Evolutionary conservation across 64 coral and sea anemone species (phyloP), one percentile per base, ranked within the genome.

Genomic region (Anthopleura sola): DNA sequence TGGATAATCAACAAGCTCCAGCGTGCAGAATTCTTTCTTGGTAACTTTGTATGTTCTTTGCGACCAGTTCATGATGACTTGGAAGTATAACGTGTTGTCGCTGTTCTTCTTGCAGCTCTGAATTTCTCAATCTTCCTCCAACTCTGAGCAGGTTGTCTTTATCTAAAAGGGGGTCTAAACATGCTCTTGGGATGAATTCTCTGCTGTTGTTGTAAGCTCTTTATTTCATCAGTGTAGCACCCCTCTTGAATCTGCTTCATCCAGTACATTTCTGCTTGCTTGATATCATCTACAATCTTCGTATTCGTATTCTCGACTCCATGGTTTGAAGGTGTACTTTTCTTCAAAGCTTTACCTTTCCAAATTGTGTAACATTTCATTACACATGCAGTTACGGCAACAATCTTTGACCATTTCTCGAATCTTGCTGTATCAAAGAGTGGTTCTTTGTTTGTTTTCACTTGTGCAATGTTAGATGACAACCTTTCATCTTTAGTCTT

Each of bases 21-120:
- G 57, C 80, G 50, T 89, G 88, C 15, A 89, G 23, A 3, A 71
- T 34, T 31, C 39, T 68, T 58, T 68, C 58, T 8, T 68, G 60
- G 40, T 60, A n/a, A 31, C 24, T 55, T 55, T 78, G 38, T 78
- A 90, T 66, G 12, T 84, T 84, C 28, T 90, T 38, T 16, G 78
- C 49, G 10, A 84, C 82, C 40, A 94, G 64, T 32, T 87, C 84
- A 66, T 86, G 57, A 38, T 68, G 21, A 44, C 82, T 39, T 75
- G 84, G 80, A 51, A 87, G 85, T 68, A 68, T 68, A 68, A 29
- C 26, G n/a, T 68, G 62, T 32, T 68, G 62, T 28, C 62, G 1
- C 62, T 68, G 62, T 68, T 68, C 62, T 28, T 68, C 62, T 68
- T 28, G 26, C 24, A 68, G 26, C 24, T 68, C 62, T 29, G 26